These are phyloP conservation scores for Leucopternis melanops DNA, from an alignment of 2,113 vertebrate species.

Conservation along the genomic window DNA sequence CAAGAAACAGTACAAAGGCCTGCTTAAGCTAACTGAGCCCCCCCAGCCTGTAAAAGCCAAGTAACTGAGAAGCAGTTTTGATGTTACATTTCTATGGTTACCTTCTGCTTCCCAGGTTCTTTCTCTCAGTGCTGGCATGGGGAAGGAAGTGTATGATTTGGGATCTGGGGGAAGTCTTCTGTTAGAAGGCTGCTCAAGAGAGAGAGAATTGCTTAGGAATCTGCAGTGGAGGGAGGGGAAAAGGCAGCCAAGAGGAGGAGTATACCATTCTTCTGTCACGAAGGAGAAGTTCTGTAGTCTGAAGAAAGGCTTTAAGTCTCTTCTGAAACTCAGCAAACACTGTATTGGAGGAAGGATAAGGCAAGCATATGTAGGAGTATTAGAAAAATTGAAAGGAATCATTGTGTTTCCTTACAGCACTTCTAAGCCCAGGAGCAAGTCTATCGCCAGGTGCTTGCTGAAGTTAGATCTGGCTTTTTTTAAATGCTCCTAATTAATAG, in stretches of 20 bases:
- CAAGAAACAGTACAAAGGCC: background rate
- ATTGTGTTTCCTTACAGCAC: background rate
- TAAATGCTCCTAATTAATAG: background rate
- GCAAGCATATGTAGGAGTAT: background rate
- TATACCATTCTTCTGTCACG: background rate
- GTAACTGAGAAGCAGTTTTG: background rate
- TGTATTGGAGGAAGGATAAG: background rate
- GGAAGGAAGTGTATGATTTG: background rate
- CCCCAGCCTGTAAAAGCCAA: background rate
- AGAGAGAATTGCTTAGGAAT: background rate
- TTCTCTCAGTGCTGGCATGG: background rate
- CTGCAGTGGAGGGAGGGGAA: background rate
- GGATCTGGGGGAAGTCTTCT: background rate
- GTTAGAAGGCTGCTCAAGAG: background rate
- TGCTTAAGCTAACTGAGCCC: background rate
- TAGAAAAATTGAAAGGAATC: background rate
- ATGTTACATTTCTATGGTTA: background rate
- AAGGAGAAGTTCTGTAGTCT: background rate
- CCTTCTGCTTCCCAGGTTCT: background rate
- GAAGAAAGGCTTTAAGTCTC: background rate
- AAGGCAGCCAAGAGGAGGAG: background rate
- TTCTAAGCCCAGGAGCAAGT: background rate
- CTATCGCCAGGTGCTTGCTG: background rate
- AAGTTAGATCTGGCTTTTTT: background rate
- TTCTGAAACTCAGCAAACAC: background rate